Evolutionary conservation across 2,888 invertebrate genomes (phyloP), one percentile per base, ranked within the genome.

Genomic region (Melinaea marsaeus): DNA sequence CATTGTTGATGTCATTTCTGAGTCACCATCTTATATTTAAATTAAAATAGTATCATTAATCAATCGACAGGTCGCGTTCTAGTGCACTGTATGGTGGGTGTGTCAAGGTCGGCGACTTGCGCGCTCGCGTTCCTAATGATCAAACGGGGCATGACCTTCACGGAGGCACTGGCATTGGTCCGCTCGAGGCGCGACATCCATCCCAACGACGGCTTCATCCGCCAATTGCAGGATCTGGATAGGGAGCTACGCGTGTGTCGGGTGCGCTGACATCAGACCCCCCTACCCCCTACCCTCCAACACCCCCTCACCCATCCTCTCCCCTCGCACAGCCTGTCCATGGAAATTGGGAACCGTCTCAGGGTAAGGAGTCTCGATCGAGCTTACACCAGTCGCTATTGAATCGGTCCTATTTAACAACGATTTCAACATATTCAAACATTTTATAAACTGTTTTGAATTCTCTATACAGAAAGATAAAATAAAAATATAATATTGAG

Each of bases 41-140:
- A 48, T 51, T 51, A 22, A 51, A 51, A 51, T 51, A 51, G 51
- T 32, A 22, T 32, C 32, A 32, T 42, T 42, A 3, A 51, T 51
- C 51, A 51, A 51, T 51, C 51, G 32, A 7, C 79, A 96, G 96
- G 96, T 68, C 95, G 94, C 79, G 93, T 95, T 47, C 91, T 95
- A 64, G 95, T 96, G 6, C 95, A 96, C 81, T 96, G 96, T 76
- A 88, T 95, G 74, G 94, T 95, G 91, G 96, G 96, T 42, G 94
- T 96, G 75, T 96, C 96, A 2, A 93, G 96, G 7, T 96, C 96
- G 51, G 94, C 95, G 58, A 96, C 96, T 1, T 94, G 95, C 76
- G 95, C 95, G 2, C 85, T 96, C 70, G 95, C 96, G 4, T 96
- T 95, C 80, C 90, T 96, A 65, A 96, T 96, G 95, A 94, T 96